A percentile compares a stretch with the other conserved stretches of the same genome.
phyloP scores from a whole-genome alignment of 2,888 invertebrate species.

The Drosophila villosipedis region DNA sequence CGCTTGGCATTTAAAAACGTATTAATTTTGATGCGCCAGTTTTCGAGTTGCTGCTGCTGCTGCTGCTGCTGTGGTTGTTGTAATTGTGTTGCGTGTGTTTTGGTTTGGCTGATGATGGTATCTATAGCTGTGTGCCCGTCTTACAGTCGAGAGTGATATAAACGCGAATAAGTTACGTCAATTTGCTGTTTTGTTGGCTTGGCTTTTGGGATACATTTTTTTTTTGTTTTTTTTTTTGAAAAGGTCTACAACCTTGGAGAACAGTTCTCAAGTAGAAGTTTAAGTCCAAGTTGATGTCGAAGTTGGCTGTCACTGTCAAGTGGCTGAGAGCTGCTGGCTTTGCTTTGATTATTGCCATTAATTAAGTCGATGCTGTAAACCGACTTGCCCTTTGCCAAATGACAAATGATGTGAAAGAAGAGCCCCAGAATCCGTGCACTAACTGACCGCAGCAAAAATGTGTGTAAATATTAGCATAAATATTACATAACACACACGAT shows the following conservation, averaged over 20 bases:
- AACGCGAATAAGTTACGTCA: conserved; percentile 81
- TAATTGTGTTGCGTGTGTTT: conserved; percentile 45
- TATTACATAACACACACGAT: conserved; percentile 50
- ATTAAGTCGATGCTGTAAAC: conserved; percentile 69
- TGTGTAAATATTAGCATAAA: conserved; percentile 76
- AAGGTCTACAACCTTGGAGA: conserved; percentile 75
- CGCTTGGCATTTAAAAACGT: conserved; percentile 79
- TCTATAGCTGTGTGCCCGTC: conserved; percentile 55
- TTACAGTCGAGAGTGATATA: conserved; percentile 69
- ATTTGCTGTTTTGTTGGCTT: conserved; percentile 49
- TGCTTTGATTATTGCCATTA: conserved; percentile 74
- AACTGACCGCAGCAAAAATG: conserved; percentile 6
- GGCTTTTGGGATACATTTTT: conserved; percentile 40
- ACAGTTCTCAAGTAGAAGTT: conserved; percentile 14
- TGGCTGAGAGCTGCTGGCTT: conserved; percentile 34
- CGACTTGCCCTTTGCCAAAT: conserved; percentile 50
- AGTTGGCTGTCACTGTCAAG: conserved; percentile 25
- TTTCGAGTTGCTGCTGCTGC: conserved; percentile 26
- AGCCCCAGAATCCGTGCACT: conserved; percentile 21
- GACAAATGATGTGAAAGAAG: conserved; percentile 71
- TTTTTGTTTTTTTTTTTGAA: conserved; percentile 14
- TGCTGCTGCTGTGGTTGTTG: conserved; percentile 16
- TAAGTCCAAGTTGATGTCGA: not conserved
- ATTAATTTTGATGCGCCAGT: conserved; percentile 79
- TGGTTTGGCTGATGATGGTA: conserved; percentile 71